Evolutionary conservation across 2,113 vertebrate species (phyloP).

Genomic region (Condylura cristata): DNA sequence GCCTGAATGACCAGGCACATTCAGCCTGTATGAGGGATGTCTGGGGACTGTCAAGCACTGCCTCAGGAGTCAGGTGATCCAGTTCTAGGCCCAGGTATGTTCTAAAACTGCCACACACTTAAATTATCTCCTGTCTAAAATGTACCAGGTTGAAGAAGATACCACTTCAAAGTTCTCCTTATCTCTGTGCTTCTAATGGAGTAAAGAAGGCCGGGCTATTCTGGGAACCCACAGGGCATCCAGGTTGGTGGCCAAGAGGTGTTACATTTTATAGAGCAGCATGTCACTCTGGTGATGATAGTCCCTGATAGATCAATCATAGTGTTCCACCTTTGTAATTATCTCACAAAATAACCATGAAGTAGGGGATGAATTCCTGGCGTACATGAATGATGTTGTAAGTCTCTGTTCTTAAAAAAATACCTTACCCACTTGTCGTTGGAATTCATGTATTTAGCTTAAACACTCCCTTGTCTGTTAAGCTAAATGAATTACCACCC

Average conservation of each 20-base stretch:
- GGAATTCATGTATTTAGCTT: conserved; percentile 26
- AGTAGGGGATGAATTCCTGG: not conserved
- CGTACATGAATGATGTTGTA: not conserved
- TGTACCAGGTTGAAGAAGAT: not conserved
- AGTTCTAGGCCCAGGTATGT: not conserved
- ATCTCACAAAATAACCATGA: not conserved
- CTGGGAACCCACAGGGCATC: not conserved
- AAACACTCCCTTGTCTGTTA: conserved; percentile 43
- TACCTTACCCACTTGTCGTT: conserved; percentile 29
- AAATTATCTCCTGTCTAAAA: not conserved
- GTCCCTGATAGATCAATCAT: not conserved
- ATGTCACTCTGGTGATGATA: not conserved
- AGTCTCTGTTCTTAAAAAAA: conserved; percentile 12
- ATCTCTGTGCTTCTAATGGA: not conserved
- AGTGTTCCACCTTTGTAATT: not conserved
- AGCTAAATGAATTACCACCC: conserved; percentile 48
- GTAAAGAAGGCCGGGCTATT: not conserved
- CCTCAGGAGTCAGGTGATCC: not conserved
- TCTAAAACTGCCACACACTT: not conserved
- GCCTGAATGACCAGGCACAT: too few species aligned
- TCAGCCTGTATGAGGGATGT: not conserved
- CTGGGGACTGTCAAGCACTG: not conserved
- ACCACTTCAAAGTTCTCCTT: not conserved
- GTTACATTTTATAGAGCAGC: not conserved
- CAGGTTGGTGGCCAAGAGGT: not conserved